Base-by-base conservation (phyloP, 2,888 invertebrate species). In the Drosophila borealis region DNA sequence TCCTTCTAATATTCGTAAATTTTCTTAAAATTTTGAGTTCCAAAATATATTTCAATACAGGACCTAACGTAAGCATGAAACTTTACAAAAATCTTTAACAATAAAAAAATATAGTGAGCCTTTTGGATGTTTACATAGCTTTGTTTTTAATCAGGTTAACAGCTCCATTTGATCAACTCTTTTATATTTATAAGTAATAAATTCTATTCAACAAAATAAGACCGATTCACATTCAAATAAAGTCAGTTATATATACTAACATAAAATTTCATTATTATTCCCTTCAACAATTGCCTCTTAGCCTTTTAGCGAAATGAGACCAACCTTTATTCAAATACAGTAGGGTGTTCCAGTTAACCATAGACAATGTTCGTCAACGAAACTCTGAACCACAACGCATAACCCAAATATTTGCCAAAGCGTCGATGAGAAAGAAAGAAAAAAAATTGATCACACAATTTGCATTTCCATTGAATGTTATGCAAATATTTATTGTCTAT, bases 401-500 rank as follows among this genome's bases (percentile, higher is more conserved):
- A 51, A 29, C 9, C 51, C 60, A 68, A 79, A 86, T 74, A 72
- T 78, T 55, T 72, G 75, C 57, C 82, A 81, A 70, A 78, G 54
- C 67, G 39, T 50, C 36, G 4, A 66, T 55, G 41, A 50, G 51
- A 54, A 69, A 66, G 57, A 53, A 59, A 51, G 34, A 56, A 49
- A 53, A 62, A 48, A 56, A 51, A 69, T 72, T 67, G 56, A 72
- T 69, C 53, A 56, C 63, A 60, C 44, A 49, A 83, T 87, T 83
- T 87, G 81, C 85, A 83, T 83, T 71, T 72, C 67, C 72, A 83
- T 79, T 81, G 70, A 87, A 61, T 67, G 46, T 34, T 81, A 83
- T 87, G 82, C 87, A 84, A 83, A 83, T 87, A 77, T 77, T 73
- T 67, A 74, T 83, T 76, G 70, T 85, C 17, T 14, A 36, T 61